Evolutionary conservation across 2,113 vertebrate genomes (phyloP).

Genomic region (Sminthopsis crassicaudata): DNA sequence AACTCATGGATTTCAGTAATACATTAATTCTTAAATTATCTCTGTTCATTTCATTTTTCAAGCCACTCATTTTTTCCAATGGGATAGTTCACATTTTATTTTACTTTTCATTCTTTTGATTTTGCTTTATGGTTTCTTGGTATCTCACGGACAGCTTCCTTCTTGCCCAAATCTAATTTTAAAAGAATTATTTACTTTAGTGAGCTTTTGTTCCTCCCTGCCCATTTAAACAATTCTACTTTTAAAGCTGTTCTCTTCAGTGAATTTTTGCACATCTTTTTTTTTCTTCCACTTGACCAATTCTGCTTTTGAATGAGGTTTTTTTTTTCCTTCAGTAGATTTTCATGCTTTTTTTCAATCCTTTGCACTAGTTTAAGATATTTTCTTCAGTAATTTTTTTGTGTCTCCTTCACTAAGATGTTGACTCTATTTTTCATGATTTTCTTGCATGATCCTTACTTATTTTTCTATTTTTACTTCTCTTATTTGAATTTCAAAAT

Average conservation of each 20-base stretch:
- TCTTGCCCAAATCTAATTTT: not conserved
- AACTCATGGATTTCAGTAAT: not conserved
- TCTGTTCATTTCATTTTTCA: not conserved
- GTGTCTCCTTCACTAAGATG: too few relatives aligned
- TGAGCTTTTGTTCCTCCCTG: not conserved
- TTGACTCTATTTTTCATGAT: not conserved
- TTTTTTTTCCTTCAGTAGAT: too few relatives aligned
- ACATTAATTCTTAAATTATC: not conserved
- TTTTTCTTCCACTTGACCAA: not conserved
- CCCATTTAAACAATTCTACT: not conserved
- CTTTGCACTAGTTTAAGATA: not conserved
- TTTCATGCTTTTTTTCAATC: too few relatives aligned
- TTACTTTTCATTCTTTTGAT: not conserved
- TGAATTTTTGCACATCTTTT: not conserved
- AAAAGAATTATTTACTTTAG: not conserved
- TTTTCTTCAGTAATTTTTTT: not conserved
- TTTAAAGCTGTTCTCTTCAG: not conserved
- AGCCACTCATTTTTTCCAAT: not conserved
- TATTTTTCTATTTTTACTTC: not conserved
- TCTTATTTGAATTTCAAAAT: not conserved
- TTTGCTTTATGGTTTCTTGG: not conserved
- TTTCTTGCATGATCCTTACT: not conserved
- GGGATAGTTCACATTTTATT: not conserved
- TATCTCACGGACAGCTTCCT: not conserved
- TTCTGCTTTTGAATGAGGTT: not conserved